These are phyloP conservation scores for Myodes glareolus DNA, from an alignment of 2,113 vertebrate genomes.

Conservation along the genomic window DNA sequence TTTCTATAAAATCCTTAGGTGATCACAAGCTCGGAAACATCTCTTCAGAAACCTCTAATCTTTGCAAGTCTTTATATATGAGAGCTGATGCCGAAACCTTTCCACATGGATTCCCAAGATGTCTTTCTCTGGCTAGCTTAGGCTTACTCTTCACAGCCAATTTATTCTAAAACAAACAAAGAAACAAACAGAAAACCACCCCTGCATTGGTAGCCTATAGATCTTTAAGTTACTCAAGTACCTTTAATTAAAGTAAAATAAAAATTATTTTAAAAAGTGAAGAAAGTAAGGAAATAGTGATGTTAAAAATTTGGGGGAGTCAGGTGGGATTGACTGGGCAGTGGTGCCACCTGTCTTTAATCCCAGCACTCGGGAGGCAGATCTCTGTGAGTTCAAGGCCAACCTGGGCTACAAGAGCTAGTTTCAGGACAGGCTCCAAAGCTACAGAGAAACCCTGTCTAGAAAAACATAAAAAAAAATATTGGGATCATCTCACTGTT, in stretches of 20 bases:
- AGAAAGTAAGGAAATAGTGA: not conserved
- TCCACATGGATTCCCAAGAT: not conserved
- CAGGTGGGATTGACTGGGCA: too few species aligned
- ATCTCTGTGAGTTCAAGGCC: too few species aligned
- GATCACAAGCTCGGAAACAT: not conserved
- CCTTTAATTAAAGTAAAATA: conserved; percentile 38
- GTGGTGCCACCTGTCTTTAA: too few species aligned
- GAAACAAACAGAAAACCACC: not conserved
- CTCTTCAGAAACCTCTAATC: not conserved
- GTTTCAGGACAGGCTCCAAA: too few species aligned
- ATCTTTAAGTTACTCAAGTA: not conserved
- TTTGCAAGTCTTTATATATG: not conserved
- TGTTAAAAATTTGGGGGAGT: not conserved
- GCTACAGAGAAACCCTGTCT: too few species aligned
- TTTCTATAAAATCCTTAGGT: not conserved
- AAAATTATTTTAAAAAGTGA: not conserved
- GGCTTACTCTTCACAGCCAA: conserved; percentile 1
- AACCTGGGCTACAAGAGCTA: too few species aligned
- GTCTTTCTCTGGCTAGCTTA: not conserved
- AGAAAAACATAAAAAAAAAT: not conserved
- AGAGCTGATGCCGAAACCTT: not conserved
- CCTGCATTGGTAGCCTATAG: not conserved
- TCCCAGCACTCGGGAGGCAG: too few species aligned
- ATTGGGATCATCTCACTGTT: not conserved
- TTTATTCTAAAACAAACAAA: not conserved